phyloP scores from a whole-genome alignment of 2,113 vertebrate genomes.

The Psilopsiagon aurifrons region DNA sequence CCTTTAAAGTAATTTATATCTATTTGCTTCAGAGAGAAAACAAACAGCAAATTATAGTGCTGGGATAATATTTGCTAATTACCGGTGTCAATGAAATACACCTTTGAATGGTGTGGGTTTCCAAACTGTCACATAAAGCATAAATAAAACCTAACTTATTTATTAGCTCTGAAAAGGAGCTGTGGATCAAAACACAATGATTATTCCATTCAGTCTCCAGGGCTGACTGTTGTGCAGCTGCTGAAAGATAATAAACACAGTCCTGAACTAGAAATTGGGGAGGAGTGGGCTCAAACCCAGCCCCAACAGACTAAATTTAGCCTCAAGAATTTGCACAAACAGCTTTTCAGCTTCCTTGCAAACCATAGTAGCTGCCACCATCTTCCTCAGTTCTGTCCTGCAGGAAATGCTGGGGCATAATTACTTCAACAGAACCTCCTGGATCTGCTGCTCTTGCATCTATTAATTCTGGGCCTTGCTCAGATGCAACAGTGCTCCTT shows the following conservation, averaged over 20 bases:
- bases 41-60: constrained; percentile 8
- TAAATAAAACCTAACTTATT: background rate
- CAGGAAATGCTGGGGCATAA: background rate
- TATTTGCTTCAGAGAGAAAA: constrained; percentile 20
- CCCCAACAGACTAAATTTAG: background rate
- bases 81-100: background rate
- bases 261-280: background rate
- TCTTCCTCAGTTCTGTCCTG: background rate
- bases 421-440: background rate
- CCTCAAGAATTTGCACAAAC: background rate
- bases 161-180: constrained; percentile 23
- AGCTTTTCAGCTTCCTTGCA: background rate
- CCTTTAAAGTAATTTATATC: constrained; percentile 34
- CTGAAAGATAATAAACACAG: background rate
- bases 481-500: background rate
- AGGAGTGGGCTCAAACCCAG: background rate
- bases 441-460: background rate
- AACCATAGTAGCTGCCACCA: background rate
- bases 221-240: background rate
- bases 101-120: background rate
- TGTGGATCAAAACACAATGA: background rate
- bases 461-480: background rate
- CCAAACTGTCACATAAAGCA: background rate
- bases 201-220: background rate
- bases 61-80: constrained; percentile 20